Evolutionary conservation across 2,113 vertebrate species (phyloP).

Genomic region (Eulemur macaco): DNA sequence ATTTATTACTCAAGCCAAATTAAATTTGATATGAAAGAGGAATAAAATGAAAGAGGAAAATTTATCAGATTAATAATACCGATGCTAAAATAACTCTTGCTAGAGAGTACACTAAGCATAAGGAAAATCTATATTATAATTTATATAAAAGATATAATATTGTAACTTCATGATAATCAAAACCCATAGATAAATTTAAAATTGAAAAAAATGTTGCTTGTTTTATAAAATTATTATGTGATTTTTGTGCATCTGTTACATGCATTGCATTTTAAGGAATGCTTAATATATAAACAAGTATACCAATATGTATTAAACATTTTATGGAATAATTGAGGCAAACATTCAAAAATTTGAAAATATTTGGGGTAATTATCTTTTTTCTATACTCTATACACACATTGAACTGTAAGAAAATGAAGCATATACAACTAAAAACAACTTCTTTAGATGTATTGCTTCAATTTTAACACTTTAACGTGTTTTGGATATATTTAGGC

Average conservation of each 20-base stretch:
- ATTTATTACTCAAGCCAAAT: not conserved
- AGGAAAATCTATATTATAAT: not conserved
- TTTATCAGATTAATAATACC: not conserved
- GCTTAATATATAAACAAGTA: not conserved
- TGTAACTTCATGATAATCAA: not conserved
- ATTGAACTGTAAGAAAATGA: not conserved
- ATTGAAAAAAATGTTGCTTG: not conserved
- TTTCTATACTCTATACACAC: not conserved
- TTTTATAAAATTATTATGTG: not conserved
- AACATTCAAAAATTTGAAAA: not conserved
- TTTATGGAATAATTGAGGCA: not conserved
- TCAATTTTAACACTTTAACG: not conserved
- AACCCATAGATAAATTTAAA: not conserved
- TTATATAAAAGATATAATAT: not conserved
- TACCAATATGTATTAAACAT: not conserved
- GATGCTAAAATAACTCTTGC: not conserved
- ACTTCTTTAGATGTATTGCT: not conserved
- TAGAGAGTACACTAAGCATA: not conserved
- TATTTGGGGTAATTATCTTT: not conserved
- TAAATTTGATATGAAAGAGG: not conserved
- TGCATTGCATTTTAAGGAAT: not conserved
- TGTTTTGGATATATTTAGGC: not conserved
- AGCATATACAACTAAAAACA: not conserved
- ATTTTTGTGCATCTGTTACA: not conserved
- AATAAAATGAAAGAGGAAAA: too few relatives aligned